A percentile compares a stretch with the other conserved stretches of the same genome.
phyloP scores from a whole-genome alignment of 2,888 invertebrate species.

The Julus scanicus region DNA sequence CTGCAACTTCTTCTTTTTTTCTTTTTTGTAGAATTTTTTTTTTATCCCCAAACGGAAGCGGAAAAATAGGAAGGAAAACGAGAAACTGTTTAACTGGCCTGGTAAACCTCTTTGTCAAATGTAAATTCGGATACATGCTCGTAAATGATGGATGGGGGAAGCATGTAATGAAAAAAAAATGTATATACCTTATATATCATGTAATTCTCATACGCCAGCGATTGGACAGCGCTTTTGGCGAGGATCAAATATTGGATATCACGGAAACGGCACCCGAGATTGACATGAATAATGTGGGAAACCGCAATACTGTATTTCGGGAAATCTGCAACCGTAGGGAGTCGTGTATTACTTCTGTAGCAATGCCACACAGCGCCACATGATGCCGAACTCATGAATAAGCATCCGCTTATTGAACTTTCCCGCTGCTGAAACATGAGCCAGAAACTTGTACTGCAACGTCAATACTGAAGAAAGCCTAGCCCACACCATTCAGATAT shows the following conservation, averaged over 20 bases:
- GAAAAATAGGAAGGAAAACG: slow-evolving; percentile 16
- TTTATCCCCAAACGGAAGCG: not conserved
- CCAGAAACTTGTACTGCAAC: not conserved
- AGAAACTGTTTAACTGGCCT: slow-evolving; percentile 33
- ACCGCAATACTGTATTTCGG: slow-evolving; percentile 7
- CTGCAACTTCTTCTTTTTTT: not conserved
- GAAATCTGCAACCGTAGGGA: slow-evolving; percentile 4
- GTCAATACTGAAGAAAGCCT: not conserved
- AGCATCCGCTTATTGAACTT: slow-evolving; percentile 21
- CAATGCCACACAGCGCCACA: not conserved
- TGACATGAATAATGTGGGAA: slow-evolving; percentile 20
- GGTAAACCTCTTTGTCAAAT: slow-evolving; percentile 26
- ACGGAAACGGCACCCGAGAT: slow-evolving; percentile 16
- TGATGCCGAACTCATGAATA: not conserved
- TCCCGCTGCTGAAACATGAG: not conserved
- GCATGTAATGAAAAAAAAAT: not conserved
- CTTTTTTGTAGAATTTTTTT: not conserved
- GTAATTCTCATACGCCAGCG: not conserved
- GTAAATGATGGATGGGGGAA: slow-evolving; percentile 17
- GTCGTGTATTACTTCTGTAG: not conserved
- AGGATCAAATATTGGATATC: slow-evolving; percentile 32
- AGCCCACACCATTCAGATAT: not conserved
- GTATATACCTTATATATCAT: not conserved
- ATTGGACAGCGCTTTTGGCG: not conserved
- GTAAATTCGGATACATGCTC: slow-evolving; percentile 28